Evolutionary conservation across 2,113 vertebrate species (phyloP), one percentile per base, ranked within the genome.

Genomic region (Chamaetylas fuelleborni): DNA sequence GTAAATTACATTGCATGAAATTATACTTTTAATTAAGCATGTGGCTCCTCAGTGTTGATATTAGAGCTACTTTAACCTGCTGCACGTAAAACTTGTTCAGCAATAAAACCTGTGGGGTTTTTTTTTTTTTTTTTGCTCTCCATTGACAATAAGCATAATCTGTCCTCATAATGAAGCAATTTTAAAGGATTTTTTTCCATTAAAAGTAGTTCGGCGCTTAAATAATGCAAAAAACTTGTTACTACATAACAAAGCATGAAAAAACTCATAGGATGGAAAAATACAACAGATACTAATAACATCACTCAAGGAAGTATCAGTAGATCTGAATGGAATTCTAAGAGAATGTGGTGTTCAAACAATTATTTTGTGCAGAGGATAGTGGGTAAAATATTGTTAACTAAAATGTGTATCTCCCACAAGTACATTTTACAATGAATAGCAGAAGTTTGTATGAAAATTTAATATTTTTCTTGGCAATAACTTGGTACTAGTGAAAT

Each of bases 281-380:
- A 47, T 42, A 22, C 10, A 71, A 11, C 5, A 0, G 2, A 2
- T 24, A 23, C 5, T 38, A 43, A 4, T 34, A 40, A 42, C 24
- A 56, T 5, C 7, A 48, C 6, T 79, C 12, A 53, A 47, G 28
- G 24, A 78, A 66, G 25, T 6, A 6, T 58, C 23, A 28, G 18
- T 14, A 54, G 34, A 13, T 64, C 19, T 47, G n/a, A 78, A 40
- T 3, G 7, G 24, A 90, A 48, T 29, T 40, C 9, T 54, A 23
- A 61, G 60, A 51, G 57, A 22, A 64, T 11, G 7, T 61, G 5
- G 9, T 54, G 11, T 34, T 76, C 29, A 61, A 80, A 18, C 18
- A 40, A 33, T 81, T 29, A 3, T 72, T 90, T 77, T 45, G 8
- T 56, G 6, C 48, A 48, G 8, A 69, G 31, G 31, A 48, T 47